Evolutionary conservation across 2,113 vertebrate genomes (phyloP).

Genomic region (Lophius piscatorius): DNA sequence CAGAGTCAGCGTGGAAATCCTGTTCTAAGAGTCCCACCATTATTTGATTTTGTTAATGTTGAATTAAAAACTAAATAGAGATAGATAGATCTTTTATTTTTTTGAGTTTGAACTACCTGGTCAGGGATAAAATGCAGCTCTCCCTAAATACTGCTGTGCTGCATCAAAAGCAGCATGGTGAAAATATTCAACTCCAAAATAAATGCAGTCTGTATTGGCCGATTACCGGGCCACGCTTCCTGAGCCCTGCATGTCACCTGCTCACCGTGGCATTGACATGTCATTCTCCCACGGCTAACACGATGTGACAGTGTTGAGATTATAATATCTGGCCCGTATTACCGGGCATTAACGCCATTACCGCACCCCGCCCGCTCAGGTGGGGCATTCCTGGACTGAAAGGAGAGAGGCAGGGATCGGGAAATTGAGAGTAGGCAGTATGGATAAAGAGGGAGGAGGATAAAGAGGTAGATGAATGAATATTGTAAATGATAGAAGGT

Average conservation of each 20-base stretch:
- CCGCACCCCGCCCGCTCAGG: slow-evolving; percentile 74
- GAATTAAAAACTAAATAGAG: not conserved
- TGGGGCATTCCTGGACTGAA: slow-evolving; percentile 67
- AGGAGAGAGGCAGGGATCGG: slow-evolving; percentile 27
- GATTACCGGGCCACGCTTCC: slow-evolving; percentile 79
- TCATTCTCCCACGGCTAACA: slow-evolving; percentile 83
- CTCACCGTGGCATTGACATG: slow-evolving; percentile 81
- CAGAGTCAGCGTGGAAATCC: no score
- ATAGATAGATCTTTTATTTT: not conserved
- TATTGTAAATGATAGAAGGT: slow-evolving; percentile 66
- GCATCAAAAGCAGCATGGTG: slow-evolving; percentile 30
- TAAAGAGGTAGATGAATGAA: slow-evolving; percentile 56
- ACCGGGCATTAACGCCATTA: slow-evolving; percentile 83
- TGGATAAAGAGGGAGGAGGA: slow-evolving; percentile 47
- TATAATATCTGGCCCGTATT: slow-evolving; percentile 87
- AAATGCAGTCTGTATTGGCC: slow-evolving; percentile 77
- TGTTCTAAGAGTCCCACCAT: no score
- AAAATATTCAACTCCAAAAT: slow-evolving; percentile 74
- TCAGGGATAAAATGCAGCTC: not conserved
- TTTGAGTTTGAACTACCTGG: not conserved
- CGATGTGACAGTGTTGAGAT: slow-evolving; percentile 86
- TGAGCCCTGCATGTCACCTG: slow-evolving; percentile 77
- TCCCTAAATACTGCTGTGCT: slow-evolving; percentile 5
- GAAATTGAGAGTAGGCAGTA: slow-evolving; percentile 51
- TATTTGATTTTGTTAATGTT: no score